These are phyloP conservation scores for Harpagifer antarcticus DNA, from an alignment of 2,797 vertebrate species.

Conservation along the genomic window DNA sequence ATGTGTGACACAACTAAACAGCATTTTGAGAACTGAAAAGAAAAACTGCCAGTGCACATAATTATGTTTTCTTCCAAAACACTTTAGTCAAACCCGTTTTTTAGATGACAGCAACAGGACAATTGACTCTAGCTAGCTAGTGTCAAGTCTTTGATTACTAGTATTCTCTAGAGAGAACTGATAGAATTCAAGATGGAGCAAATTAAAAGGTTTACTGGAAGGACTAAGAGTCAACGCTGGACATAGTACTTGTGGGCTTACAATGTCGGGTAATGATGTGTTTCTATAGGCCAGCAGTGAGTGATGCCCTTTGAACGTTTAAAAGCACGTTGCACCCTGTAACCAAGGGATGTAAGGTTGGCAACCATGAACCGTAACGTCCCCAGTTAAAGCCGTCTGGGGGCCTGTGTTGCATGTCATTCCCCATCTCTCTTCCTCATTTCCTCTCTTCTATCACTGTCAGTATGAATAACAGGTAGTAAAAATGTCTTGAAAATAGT, in stretches of 20 bases:
- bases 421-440: not conserved
- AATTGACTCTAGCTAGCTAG: too few species aligned
- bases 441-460: not conserved
- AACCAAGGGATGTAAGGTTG: not conserved
- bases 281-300: not conserved
- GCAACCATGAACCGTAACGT: not conserved
- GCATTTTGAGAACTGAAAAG: not conserved
- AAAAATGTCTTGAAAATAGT: not conserved
- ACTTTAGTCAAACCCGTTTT: not conserved
- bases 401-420: not conserved
- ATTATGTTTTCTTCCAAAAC: not conserved
- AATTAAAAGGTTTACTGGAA: not conserved
- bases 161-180: not conserved
- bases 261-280: too few species aligned
- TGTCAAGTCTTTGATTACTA: not conserved
- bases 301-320: not conserved
- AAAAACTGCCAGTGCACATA: not conserved
- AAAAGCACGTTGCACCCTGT: not conserved
- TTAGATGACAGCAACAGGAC: not conserved
- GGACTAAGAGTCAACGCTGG: not conserved
- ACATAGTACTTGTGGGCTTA: not conserved
- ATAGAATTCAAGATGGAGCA: not conserved
- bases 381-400: not conserved
- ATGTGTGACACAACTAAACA: not conserved
- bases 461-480: not conserved